Evolutionary conservation across 1,140 invertebrate species (phyloP).

Genomic region (Chironomus tepperi): DNA sequence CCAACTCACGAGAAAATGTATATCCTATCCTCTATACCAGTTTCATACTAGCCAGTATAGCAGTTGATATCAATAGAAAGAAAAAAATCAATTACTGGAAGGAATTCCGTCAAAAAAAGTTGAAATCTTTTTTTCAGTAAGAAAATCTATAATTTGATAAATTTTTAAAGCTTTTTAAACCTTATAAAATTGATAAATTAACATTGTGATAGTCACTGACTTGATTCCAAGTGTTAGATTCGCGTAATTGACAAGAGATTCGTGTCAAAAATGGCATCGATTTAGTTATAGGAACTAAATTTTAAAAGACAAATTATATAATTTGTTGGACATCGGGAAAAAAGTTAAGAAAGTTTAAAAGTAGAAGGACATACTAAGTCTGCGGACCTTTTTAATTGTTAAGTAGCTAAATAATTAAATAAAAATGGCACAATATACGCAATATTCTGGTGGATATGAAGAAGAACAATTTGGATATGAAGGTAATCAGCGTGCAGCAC

Average conservation of each 20-base stretch:
- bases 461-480: background rate
- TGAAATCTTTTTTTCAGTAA: background rate
- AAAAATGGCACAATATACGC: background rate
- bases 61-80: constrained; percentile 1
- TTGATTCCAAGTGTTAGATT: background rate
- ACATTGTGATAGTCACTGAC: background rate
- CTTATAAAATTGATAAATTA: background rate
- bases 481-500: constrained; percentile 31
- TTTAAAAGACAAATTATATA: background rate
- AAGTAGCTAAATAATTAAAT: too few relatives aligned
- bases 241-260: background rate
- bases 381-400: too few relatives aligned
- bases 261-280: background rate
- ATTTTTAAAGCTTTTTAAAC: background rate
- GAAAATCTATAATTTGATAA: background rate
- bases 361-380: background rate
- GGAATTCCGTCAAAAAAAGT: background rate
- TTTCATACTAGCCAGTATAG: background rate
- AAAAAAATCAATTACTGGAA: constrained; percentile 4
- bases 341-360: background rate
- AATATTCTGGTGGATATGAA: constrained; percentile 2
- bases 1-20: background rate
- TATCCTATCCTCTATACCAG: background rate
- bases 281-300: background rate
- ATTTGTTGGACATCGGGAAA: background rate